Evolutionary conservation across 2,113 vertebrate species (phyloP).

Genomic region (Rhinogobius similis): DNA sequence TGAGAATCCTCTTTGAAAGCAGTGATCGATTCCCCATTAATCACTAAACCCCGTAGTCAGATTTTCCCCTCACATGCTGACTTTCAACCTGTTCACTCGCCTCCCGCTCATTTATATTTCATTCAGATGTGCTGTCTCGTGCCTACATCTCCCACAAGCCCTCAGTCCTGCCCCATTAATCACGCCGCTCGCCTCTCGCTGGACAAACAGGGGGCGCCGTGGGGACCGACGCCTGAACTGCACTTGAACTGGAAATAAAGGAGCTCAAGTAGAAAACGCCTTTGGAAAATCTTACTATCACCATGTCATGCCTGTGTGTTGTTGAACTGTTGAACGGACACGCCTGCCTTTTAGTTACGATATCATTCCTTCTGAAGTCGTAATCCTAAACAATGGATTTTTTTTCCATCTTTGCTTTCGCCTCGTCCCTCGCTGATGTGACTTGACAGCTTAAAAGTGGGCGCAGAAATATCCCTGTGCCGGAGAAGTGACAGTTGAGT

Average conservation of each 20-base stretch:
- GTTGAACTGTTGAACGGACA: constrained; percentile 24
- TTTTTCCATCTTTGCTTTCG: constrained; percentile 8
- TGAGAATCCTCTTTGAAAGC: constrained; percentile 2
- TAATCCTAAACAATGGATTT: constrained; percentile 43
- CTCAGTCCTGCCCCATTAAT: constrained; percentile 48
- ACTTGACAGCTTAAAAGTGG: constrained; percentile 42
- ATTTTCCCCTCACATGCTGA: neutral
- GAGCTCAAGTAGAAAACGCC: constrained; percentile 48
- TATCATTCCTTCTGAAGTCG: constrained; percentile 43
- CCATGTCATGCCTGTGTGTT: constrained; percentile 3
- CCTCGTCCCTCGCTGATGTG: constrained; percentile 31
- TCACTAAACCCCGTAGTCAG: neutral
- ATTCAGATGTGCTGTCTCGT: constrained; percentile 1
- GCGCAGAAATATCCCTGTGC: constrained; percentile 31
- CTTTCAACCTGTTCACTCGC: constrained; percentile 10
- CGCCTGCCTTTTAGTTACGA: constrained; percentile 37
- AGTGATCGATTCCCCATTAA: neutral
- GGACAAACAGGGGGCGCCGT: constrained; percentile 36
- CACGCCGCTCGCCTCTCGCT: constrained; percentile 37
- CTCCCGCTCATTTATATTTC: constrained; percentile 11
- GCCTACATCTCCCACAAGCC: constrained; percentile 25
- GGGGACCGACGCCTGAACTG: constrained; percentile 64
- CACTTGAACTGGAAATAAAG: constrained; percentile 61
- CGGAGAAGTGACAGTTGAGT: constrained; percentile 15
- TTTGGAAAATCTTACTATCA: constrained; percentile 32